A percentile compares a stretch with the other conserved stretches of the same genome.
Conservation (phyloP, 1,140 invertebrate genomes). For the Chelonus insularis region DNA sequence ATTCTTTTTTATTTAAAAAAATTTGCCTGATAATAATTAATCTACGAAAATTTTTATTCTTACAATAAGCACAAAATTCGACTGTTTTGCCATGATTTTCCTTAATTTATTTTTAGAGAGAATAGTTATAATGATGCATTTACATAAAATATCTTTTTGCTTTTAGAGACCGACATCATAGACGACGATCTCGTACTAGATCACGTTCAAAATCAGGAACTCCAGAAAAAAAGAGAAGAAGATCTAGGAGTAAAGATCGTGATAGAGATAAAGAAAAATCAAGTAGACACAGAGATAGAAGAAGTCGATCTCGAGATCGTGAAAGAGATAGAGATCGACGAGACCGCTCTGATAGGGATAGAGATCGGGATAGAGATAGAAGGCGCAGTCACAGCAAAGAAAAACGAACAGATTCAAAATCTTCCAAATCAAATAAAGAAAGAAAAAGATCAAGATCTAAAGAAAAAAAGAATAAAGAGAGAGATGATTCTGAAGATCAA, state of each 20-base stretch:
- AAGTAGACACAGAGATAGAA: conserved; percentile 48
- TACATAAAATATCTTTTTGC: too few species aligned
- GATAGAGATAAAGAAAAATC: conserved; percentile 61
- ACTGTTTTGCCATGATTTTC: too few species aligned
- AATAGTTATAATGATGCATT: too few species aligned
- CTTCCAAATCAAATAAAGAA: conserved; percentile 56
- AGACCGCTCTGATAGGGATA: too few species aligned
- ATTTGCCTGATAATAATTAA: too few species aligned
- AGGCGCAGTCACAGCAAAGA: conserved; percentile 59
- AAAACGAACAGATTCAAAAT: conserved; percentile 58
- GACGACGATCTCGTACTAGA: conserved; percentile 51
- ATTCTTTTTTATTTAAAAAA: too few species aligned
- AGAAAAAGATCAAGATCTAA: conserved; percentile 54
- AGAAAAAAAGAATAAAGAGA: conserved; percentile 62
- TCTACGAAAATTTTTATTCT: too few species aligned
- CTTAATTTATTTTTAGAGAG: too few species aligned
- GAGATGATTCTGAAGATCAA: conserved; percentile 62
- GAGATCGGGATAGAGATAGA: conserved; percentile 53
- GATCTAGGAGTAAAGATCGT: conserved; percentile 68
- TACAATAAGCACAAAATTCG: too few species aligned
- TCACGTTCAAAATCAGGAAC: conserved; percentile 60
- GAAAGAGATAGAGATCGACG: conserved; percentile 27
- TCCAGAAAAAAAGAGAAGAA: conserved; percentile 66
- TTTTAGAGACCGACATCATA: conserved; percentile 52
- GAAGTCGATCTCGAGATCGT: conserved; percentile 50